These are phyloP conservation scores for Myotis daubentonii DNA, from an alignment of 2,797 vertebrate species.

Conservation along the genomic window DNA sequence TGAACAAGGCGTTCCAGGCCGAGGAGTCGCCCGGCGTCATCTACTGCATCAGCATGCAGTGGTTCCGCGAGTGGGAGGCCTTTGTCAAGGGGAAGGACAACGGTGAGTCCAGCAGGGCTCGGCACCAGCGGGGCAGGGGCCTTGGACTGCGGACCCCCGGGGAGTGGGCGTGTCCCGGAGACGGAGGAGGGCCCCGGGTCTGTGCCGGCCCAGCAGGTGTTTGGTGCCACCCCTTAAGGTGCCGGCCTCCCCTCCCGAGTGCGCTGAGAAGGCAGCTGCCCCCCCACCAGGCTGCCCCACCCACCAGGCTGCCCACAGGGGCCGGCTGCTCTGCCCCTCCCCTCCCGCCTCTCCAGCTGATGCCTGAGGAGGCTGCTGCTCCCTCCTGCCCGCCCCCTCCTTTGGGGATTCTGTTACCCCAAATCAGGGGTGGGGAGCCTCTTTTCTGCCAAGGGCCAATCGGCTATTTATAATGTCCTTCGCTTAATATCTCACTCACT, in stretches of 20 bases:
- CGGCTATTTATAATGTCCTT: too few relatives aligned
- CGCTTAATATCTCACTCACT: too few relatives aligned
- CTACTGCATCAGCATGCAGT: slow-evolving; percentile 99
- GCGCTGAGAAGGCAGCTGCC: not conserved
- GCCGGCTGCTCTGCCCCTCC: not conserved
- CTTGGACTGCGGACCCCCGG: too few relatives aligned
- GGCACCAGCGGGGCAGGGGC: too few relatives aligned
- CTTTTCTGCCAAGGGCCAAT: too few relatives aligned
- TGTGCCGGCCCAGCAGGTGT: not conserved
- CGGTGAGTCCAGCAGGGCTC: slow-evolving; percentile 83
- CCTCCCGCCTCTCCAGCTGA: not conserved
- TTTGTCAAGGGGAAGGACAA: slow-evolving; percentile 99
- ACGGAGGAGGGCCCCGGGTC: rapidly evolving
- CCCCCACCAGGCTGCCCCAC: rapidly evolving
- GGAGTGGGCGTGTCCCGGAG: too few relatives aligned
- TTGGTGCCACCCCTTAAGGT: too few relatives aligned
- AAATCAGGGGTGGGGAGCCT: too few relatives aligned
- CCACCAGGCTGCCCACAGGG: rapidly evolving
- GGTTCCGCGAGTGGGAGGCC: slow-evolving; percentile 99
- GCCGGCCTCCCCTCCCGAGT: rapidly evolving
- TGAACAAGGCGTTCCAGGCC: slow-evolving; percentile 99
- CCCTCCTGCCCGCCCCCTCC: not conserved
- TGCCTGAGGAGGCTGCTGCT: rapidly evolving
- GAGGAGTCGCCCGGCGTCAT: slow-evolving; percentile 96
- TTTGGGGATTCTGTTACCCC: not conserved